Evolutionary conservation across 2,888 invertebrate species (phyloP), one percentile per base, ranked within the genome.

Genomic region (Carterocephalus palaemon): DNA sequence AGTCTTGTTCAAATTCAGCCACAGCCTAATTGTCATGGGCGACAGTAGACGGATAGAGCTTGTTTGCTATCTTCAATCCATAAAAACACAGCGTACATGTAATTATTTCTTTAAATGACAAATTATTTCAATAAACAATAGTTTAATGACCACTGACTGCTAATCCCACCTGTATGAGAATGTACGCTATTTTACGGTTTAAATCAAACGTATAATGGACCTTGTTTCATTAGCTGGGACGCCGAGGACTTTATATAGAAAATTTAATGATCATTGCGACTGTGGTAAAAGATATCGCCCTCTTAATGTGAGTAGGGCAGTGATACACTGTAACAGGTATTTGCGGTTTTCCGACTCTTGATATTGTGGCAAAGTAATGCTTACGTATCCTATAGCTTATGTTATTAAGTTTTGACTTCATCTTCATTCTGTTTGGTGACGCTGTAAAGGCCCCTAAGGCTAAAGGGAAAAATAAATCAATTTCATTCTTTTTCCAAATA

Each of bases 251-350:
- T 40, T 19, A 38, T 38, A 38, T 38, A 38, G 40, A 32, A 24
- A 40, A 29, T 32, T 40, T 40, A 40, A 40, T 40, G 40, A 40
- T 40, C 32, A 32, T 9, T 13, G 39, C 39, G 10, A 40, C 40
- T 17, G 10, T 32, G 10, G 20, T 38, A 20, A 28, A 20, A 28
- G 40, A 40, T 31, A 40, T 24, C 22, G 23, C 3, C 19, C 20
- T 38, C 13, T 16, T 32, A 40, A 40, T 32, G 40, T 12, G 17
- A 8, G 17, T 40, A 23, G 17, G 2, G 32, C 9, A 1, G 4
- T 8, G 24, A 4, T 32, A 6, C 9, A 17, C n/a, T 17, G 4
- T 1, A 7, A 32, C 8, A n/a, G n/a, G n/a, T n/a, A n/a, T n/a
- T 5, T 4, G 12, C 10, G 22, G 24, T 4, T 2, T 5, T 12